A percentile compares a stretch with the other conserved stretches of the same genome.
These are phyloP conservation scores for Microctonus aethiopoides DNA, from an alignment of 2,888 invertebrate species.

Conservation along the genomic window DNA sequence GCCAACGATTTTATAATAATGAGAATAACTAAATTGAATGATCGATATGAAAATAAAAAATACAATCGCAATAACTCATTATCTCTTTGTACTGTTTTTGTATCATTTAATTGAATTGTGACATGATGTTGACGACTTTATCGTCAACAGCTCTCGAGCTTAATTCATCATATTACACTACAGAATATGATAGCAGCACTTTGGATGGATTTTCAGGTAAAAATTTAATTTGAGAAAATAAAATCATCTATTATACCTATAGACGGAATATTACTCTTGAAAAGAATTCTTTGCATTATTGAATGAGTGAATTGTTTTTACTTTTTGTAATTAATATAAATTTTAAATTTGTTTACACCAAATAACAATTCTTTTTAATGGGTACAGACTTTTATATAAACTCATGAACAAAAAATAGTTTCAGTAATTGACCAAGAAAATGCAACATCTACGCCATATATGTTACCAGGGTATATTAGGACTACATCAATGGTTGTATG, in stretches of 20 bases:
- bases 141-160: slow-evolving; percentile 55
- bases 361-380: too few species aligned
- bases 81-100: not conserved
- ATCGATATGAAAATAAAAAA: not conserved
- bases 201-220: slow-evolving; percentile 57
- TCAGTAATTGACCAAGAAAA: slow-evolving; percentile 55
- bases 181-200: slow-evolving; percentile 54
- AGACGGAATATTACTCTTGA: not conserved
- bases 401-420: slow-evolving; percentile 35
- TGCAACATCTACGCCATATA: slow-evolving; percentile 61
- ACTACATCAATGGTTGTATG: slow-evolving; percentile 90
- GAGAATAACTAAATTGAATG: not conserved
- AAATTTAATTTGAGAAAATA: not conserved
- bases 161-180: slow-evolving; percentile 58
- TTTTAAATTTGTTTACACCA: not conserved
- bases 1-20: too few species aligned
- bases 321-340: too few species aligned
- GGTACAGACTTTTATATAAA: too few species aligned
- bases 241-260: too few species aligned
- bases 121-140: slow-evolving; percentile 57
- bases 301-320: not conserved
- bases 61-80: not conserved
- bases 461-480: slow-evolving; percentile 86
- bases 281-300: not conserved
- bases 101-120: not conserved